phyloP scores from a whole-genome alignment of 2,888 invertebrate species.

The Pediacus dermestoides region DNA sequence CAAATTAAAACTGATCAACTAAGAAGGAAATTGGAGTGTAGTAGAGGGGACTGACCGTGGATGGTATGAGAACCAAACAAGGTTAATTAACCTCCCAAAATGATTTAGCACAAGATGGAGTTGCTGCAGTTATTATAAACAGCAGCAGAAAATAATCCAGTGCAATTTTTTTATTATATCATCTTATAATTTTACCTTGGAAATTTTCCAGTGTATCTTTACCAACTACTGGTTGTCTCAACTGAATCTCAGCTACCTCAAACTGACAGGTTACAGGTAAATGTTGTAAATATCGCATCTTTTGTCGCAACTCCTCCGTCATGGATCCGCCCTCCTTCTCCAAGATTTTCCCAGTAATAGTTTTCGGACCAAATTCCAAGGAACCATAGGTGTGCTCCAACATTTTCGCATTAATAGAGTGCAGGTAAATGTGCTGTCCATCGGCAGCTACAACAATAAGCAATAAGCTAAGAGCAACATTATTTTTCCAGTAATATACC shows the following conservation, averaged over 20 bases:
- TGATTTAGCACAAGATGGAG: constrained; percentile 33
- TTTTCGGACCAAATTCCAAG: constrained; percentile 71
- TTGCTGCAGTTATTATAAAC: too few relatives aligned
- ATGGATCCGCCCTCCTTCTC: constrained; percentile 85
- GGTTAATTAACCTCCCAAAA: constrained; percentile 40
- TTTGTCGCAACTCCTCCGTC: constrained; percentile 73
- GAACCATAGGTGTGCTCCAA: constrained; percentile 81
- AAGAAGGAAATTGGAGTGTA: constrained; percentile 23
- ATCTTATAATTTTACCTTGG: constrained; percentile 55
- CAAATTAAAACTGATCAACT: constrained; percentile 4
- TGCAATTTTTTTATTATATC: neutral
- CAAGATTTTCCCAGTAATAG: constrained; percentile 73
- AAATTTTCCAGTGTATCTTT: constrained; percentile 65
- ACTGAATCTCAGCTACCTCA: constrained; percentile 82
- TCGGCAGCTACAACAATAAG: constrained; percentile 62
- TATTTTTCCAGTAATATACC: constrained; percentile 50
- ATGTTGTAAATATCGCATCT: constrained; percentile 76
- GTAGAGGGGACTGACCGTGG: constrained; percentile 40
- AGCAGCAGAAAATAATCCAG: too few relatives aligned
- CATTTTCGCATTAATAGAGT: constrained; percentile 87
- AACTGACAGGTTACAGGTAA: constrained; percentile 88
- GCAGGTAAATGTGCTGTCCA: constrained; percentile 89
- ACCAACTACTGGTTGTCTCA: constrained; percentile 70
- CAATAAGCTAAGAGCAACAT: constrained; percentile 11
- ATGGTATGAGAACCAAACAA: constrained; percentile 24